phyloP scores from a whole-genome alignment of 2,888 invertebrate genomes.

The Altica lythri region DNA sequence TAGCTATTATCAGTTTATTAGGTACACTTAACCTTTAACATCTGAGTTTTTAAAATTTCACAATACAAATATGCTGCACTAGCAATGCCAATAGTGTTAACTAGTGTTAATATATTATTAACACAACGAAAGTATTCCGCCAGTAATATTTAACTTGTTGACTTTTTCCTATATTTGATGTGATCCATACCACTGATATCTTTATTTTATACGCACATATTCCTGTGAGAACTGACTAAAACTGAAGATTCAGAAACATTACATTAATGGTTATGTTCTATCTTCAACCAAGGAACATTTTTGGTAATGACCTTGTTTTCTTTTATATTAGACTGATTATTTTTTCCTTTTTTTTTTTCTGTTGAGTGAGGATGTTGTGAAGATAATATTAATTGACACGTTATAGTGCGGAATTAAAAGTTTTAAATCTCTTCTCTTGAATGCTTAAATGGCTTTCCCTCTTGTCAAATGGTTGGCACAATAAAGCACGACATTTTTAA shows the following conservation, averaged over 20 bases:
- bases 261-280: conserved; percentile 7
- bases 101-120: too few species aligned
- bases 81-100: too few species aligned
- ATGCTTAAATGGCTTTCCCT: conserved; percentile 31
- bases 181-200: not conserved
- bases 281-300: conserved; percentile 12
- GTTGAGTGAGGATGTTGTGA: conserved; percentile 26
- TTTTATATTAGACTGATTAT: conserved; percentile 28
- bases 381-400: conserved; percentile 24
- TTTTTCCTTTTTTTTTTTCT: conserved; percentile 23
- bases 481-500: too few species aligned
- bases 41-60: too few species aligned
- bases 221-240: conserved; percentile 7
- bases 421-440: conserved; percentile 25
- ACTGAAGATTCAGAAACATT: conserved; percentile 9
- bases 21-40: too few species aligned
- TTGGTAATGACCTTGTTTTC: conserved; percentile 12
- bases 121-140: too few species aligned
- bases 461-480: conserved; percentile 16
- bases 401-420: conserved; percentile 25
- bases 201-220: too few species aligned
- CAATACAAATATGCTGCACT: too few species aligned
- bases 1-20: too few species aligned
- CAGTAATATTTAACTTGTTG: too few species aligned
- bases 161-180: too few species aligned